These are phyloP conservation scores for Hapalemur alaotrensis DNA, from an alignment of 2,797 vertebrate species.

Conservation along the genomic window DNA sequence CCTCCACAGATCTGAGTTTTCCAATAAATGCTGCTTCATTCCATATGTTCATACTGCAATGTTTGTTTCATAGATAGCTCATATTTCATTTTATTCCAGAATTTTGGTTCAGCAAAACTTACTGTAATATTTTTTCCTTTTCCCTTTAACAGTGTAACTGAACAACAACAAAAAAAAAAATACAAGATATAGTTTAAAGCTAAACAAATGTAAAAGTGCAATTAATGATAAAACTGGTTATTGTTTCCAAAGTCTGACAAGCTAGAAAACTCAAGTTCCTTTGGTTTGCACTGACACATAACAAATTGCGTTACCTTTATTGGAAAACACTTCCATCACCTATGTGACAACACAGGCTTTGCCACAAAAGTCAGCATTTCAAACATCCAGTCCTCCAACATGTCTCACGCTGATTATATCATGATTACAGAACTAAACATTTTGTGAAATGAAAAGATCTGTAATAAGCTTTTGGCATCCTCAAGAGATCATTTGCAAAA, in stretches of 20 bases:
- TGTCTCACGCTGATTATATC: background rate
- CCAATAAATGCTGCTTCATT: background rate
- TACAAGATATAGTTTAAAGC: background rate
- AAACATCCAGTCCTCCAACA: background rate
- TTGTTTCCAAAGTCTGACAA: conserved; percentile 35
- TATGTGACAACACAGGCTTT: conserved; percentile 15
- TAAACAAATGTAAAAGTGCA: conserved; percentile 17
- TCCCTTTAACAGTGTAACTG: background rate
- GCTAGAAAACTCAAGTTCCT: background rate
- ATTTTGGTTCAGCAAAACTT: background rate
- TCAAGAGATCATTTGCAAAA: background rate
- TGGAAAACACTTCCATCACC: background rate
- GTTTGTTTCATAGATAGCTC: conserved; percentile 22
- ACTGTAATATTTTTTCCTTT: background rate
- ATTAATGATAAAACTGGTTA: background rate
- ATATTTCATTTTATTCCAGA: background rate
- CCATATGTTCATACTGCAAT: background rate
- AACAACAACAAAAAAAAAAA: conserved; percentile 5
- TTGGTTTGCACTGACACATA: background rate
- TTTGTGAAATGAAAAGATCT: background rate
- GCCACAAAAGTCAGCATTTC: background rate
- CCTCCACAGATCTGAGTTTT: conserved; percentile 27
- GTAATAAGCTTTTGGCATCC: background rate
- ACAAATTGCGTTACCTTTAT: background rate
- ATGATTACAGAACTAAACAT: background rate